Base-by-base conservation (phyloP, 1,140 invertebrate species). In the Trachymyrmex septentrionalis region DNA sequence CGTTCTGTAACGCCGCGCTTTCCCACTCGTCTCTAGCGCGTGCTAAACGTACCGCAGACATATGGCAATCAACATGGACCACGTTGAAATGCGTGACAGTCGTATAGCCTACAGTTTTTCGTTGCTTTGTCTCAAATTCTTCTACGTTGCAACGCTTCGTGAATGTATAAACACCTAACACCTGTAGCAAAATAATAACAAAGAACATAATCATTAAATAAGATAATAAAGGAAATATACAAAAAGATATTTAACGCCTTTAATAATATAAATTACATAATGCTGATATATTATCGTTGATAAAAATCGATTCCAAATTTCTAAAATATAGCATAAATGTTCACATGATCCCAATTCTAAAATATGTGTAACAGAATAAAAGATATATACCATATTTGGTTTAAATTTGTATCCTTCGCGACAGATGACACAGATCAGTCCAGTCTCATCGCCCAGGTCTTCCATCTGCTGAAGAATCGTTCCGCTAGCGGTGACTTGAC, bases 1-100 rank as follows among this genome's bases (percentile, higher is more conserved):
- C 99, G 95, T 99, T 99, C 95, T 99, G 99, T 61, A 99, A 95
- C 4, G 99, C 98, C 0, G 99, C 99, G 85, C 98, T 99, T 94
- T 99, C 99, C 99, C 99, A 99, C 95, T 99, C 99, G 92, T 99
- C 99, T 81, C 99, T 96, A 0, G 96, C 96, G 9, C 97, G 96
- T 0, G 97, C 96, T 24, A 97, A 93, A 50, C 97, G 95, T 53
- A 99, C 99, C 67, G 99, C 99, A 12, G 98, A 98, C 96, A 99
- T 98, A 94, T 99, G 99, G 94, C 99, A 99, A 93, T 99, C 99
- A 14, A 99, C 97, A 95, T 99, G 99, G 4, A 99, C 98, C 14
- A 99, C 97, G 95, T 99, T 99, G 95, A 99, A 99, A 96, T 99
- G 99, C 4, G 98, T 99, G 3, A 99, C 99, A 0, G 99, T 99